Evolutionary conservation across 2,113 vertebrate species (phyloP).

Genomic region (Glareola pratincola): DNA sequence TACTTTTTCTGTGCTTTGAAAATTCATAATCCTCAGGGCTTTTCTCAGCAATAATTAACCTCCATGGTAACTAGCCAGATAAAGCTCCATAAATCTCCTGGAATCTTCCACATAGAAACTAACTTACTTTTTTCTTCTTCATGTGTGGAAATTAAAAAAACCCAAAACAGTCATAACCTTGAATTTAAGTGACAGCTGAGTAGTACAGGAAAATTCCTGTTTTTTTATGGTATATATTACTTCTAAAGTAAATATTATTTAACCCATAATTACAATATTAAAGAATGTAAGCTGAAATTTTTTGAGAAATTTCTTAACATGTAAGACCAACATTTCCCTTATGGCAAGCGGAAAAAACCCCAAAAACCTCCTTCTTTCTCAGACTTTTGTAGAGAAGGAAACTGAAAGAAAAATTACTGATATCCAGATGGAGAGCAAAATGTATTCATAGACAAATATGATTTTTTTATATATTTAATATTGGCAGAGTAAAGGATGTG

Average conservation of each 20-base stretch:
- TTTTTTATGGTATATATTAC: neutral
- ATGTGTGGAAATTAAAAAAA: neutral
- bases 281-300: neutral
- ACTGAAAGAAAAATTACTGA: neutral
- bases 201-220: neutral
- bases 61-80: neutral
- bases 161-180: neutral
- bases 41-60: conserved; percentile 24
- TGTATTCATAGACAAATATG: neutral
- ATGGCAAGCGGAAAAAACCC: accelerated
- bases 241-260: neutral
- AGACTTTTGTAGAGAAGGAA: neutral
- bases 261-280: neutral
- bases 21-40: neutral
- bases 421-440: neutral
- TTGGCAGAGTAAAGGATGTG: neutral
- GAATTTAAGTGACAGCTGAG: neutral
- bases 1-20: neutral
- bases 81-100: neutral
- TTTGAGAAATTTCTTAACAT: neutral
- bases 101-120: neutral
- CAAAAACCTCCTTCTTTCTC: neutral
- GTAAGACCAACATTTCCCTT: neutral
- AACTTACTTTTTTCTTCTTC: neutral
- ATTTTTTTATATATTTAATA: neutral